Base-by-base conservation (phyloP, 2,888 invertebrate genomes). In the Andrena chrysosceles region DNA sequence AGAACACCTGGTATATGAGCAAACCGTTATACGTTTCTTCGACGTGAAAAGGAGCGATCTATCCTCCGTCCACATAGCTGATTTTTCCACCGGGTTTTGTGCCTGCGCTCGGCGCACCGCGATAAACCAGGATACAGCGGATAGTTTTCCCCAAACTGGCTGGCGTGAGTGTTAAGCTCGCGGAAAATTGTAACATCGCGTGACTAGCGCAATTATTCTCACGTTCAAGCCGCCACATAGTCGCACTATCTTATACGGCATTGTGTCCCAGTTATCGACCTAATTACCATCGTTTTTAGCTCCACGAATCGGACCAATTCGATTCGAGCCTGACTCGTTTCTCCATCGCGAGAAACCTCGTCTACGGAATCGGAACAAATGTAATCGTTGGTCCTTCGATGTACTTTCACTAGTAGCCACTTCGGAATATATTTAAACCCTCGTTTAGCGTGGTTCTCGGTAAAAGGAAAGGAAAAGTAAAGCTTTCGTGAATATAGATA, bases 11-110 rank as follows among this genome's bases (percentile, higher is more conserved):
- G 73, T 66, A 31, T 62, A 63, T 54, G 56, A 62, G 59, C 60
- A 23, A 70, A 87, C 84, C 87, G 87, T 87, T 87, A 88, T 69
- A 62, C 60, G 86, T 63, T 77, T 70, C 81, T 81, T 81, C 63
- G 73, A 63, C 67, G 64, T 23, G 64, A 69, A 79, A 80, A 82
- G 29, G 16, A 73, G 68, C 26, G 54, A 80, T 75, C 68, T 54
- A 54, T 77, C 66, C 16, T 54, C 52, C 29, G n/a, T 59, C 31
- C 26, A n/a, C 20, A 7, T 26, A 60, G 49, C 23, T 42, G 20
- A 35, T 72, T 77, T 71, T 68, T 72, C 20, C 69, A 4, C 16
- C 23, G 5, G 35, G 20, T 56, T 69, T 48, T n/a, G 10, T n/a
- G 10, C 20, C 13, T 33, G 23, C 54, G 13, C 2, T 68, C 20